Percentiles rank a stretch among this genome's conserved stretches.
Conservation (phyloP, 2,113 vertebrate genomes). For the Blennius ocellaris region DNA sequence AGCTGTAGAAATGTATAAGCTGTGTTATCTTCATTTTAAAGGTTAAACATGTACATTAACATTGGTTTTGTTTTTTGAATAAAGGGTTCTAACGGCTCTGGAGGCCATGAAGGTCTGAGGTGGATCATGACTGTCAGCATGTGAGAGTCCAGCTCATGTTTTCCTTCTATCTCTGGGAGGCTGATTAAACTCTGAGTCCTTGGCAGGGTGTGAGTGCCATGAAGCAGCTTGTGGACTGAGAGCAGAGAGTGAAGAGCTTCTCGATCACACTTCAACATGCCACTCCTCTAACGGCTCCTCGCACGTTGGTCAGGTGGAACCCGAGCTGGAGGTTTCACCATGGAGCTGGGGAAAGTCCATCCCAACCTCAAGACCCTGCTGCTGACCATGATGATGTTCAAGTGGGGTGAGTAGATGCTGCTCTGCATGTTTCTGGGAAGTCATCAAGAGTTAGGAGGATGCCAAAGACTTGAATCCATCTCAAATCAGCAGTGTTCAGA, state of each 20-base stretch:
- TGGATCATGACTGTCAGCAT: not conserved
- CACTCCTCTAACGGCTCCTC: slow-evolving; percentile 17
- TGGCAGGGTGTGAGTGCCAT: slow-evolving; percentile 43
- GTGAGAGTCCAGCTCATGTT: slow-evolving; percentile 71
- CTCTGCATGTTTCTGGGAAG: slow-evolving; percentile 4
- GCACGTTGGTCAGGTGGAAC: not conserved
- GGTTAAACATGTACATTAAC: too few species aligned
- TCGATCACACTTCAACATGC: slow-evolving; percentile 36
- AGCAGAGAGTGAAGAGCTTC: not conserved
- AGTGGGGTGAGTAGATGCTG: slow-evolving; percentile 73
- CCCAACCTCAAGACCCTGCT: slow-evolving; percentile 72
- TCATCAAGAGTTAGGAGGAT: slow-evolving; percentile 8
- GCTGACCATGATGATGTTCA: slow-evolving; percentile 82
- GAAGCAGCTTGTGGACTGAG: slow-evolving; percentile 19
- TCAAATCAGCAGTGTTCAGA: not conserved
- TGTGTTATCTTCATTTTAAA: too few species aligned
- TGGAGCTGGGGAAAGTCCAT: slow-evolving; percentile 78
- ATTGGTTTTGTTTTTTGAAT: too few species aligned
- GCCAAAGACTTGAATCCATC: not conserved
- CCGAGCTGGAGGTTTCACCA: slow-evolving; percentile 52
- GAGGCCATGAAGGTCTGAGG: too few species aligned
- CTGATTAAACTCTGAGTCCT: slow-evolving; percentile 52
- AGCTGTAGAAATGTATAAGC: too few species aligned
- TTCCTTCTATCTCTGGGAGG: slow-evolving; percentile 59
- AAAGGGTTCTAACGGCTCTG: too few species aligned